A percentile compares a stretch with the other conserved stretches of the same genome.
Conservation (phyloP, 2,113 vertebrate species). For the Embiotoca jacksoni region DNA sequence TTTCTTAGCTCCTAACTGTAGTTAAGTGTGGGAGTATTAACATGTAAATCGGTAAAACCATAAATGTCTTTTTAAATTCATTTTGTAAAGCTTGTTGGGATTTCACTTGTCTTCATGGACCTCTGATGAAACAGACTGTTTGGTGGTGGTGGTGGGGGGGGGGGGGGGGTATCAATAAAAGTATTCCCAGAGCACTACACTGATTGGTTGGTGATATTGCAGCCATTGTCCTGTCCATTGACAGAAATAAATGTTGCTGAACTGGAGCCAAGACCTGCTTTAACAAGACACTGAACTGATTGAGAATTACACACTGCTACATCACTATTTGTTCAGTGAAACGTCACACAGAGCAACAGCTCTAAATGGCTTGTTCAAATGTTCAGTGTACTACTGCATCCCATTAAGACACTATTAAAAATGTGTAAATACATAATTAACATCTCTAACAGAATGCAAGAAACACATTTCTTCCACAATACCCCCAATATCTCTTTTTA, state of each 20-base stretch:
- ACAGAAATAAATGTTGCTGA: conserved; percentile 18
- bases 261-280: neutral
- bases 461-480: no score
- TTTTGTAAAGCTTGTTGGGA: neutral
- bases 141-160: neutral
- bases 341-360: conserved; percentile 8
- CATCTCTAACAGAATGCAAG: neutral
- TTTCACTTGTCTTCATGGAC: neutral
- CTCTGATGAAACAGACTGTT: neutral
- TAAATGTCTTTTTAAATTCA: neutral
- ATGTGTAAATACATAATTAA: neutral
- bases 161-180: conserved; percentile 16
- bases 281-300: conserved; percentile 15
- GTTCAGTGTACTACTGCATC: conserved; percentile 31
- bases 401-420: conserved; percentile 12
- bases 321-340: conserved; percentile 35
- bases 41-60: neutral
- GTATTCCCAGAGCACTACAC: conserved; percentile 16
- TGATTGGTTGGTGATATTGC: conserved; percentile 35
- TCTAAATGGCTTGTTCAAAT: conserved; percentile 24
- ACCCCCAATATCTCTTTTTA: no score
- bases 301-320: conserved; percentile 34
- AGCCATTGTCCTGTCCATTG: neutral
- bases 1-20: neutral
- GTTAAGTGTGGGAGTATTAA: neutral